These are phyloP conservation scores for Caenorhabditis japonica DNA, from an alignment of 2,888 invertebrate genomes.

Conservation along the genomic window DNA sequence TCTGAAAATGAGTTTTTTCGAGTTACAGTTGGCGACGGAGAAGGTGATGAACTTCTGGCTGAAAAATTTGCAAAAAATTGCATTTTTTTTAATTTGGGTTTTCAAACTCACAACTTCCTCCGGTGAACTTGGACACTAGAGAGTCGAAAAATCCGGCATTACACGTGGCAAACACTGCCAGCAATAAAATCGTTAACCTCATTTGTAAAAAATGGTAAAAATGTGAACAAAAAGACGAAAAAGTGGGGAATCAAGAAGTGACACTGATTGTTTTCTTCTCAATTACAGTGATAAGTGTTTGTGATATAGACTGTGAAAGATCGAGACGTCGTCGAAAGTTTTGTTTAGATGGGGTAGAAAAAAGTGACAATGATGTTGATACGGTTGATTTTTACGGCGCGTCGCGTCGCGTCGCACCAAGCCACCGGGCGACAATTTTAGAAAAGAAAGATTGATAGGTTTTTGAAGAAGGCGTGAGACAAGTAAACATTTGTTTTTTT, in stretches of 20 bases:
- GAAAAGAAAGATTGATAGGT: conserved; percentile 18
- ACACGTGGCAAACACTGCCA: conserved; percentile 7
- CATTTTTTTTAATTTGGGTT: background rate
- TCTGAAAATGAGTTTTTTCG: conserved; percentile 59
- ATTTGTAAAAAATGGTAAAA: conserved; percentile 11
- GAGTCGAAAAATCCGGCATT: conserved; percentile 51
- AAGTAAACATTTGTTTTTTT: conserved; percentile 16
- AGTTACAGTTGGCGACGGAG: conserved; percentile 6
- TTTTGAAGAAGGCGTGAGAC: conserved; percentile 11
- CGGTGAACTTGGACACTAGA: conserved; percentile 37
- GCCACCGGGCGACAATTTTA: background rate
- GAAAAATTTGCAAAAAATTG: conserved; percentile 1
- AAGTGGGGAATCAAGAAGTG: too few relatives aligned
- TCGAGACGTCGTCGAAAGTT: background rate
- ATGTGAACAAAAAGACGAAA: conserved; percentile 1
- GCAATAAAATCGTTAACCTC: conserved; percentile 8
- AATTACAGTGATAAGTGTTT: conserved; percentile 7
- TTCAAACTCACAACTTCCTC: conserved; percentile 1
- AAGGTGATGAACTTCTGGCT: conserved; percentile 24
- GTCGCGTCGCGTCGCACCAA: background rate
- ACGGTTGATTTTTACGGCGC: conserved; percentile 5
- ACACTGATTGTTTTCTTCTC: too few relatives aligned
- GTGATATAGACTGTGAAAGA: background rate
- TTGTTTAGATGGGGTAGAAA: too few relatives aligned
- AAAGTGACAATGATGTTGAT: too few relatives aligned